Base-by-base conservation (phyloP, 2,797 vertebrate genomes). In the Erethizon dorsatum region DNA sequence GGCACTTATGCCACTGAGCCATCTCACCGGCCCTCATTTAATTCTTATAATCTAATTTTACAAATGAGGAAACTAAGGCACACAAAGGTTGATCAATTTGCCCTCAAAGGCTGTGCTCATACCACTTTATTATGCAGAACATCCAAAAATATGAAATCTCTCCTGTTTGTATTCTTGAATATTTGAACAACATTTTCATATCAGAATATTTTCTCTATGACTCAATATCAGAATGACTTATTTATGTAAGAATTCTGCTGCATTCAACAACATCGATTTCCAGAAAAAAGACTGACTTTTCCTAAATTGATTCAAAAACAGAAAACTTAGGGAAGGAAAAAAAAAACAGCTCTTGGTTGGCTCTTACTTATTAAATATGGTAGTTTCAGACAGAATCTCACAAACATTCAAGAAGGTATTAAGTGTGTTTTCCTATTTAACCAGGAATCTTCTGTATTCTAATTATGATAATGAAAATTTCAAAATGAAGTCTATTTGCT, bases 221-320 rank as follows among this genome's bases (percentile, higher is more conserved):
- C 56, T 87, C 28, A 33, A 92, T 67, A 90, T 18, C 50, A 83
- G 24, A 90, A 84, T 90, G 52, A 52, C 61, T 77, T 83, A 90
- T 80, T 61, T 78, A 88, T 85, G n/a, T 83, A 93, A 92, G 79
- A 90, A 56, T 90, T 90, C 47, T 71, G 14, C 61, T 85, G 9
- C 26, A 91, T n/a, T 89, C 71, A 84, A 71, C 31, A 84, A 71
- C 24, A 91, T 86, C 33, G 90, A 57, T 87, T 86, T 96, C 57
- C 94, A 84, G 82, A 87, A 94, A 83, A 6, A 92, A 87, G 45
- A 59, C 90, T 7, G 83, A 69, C 63, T 89, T 88, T 88, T 86
- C 67, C 75, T 8, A 92, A 95, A 57, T 45, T 73, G 14, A 11
- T 57, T 87, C 83, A 65, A 84, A 80, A 61, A 52, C 31, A 80